A percentile compares a stretch with the other conserved stretches of the same genome.
phyloP scores from a whole-genome alignment of 2,797 vertebrate genomes.

The Tinamus major region DNA sequence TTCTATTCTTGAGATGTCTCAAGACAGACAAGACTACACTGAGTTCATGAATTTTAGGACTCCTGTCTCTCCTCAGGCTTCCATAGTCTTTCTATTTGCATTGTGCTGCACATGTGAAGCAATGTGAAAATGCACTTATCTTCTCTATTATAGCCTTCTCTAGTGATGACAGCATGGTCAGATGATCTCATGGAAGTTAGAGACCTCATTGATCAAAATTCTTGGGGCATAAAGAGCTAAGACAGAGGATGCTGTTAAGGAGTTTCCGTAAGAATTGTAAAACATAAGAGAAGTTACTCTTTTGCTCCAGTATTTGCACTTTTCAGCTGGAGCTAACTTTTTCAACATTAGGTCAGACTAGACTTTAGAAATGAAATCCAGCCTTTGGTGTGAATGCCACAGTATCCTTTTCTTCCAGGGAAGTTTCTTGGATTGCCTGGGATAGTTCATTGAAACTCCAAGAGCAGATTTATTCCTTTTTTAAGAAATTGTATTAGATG shows the following conservation, averaged over 20 bases:
- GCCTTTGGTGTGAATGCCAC: neutral
- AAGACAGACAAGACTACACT: neutral
- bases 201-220: neutral
- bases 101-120: neutral
- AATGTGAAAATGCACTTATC: neutral
- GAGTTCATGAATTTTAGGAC: neutral
- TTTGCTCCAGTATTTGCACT: neutral
- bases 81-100: neutral
- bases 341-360: neutral
- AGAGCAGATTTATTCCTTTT: neutral
- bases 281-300: neutral
- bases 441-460: neutral
- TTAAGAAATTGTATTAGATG: neutral
- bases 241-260: neutral
- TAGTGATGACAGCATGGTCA: neutral
- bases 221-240: neutral
- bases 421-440: neutral
- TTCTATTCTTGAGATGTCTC: neutral
- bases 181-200: neutral
- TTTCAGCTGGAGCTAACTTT: neutral
- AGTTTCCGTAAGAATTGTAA: neutral
- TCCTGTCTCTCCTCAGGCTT: neutral
- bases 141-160: neutral
- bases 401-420: neutral
- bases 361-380: neutral